Conservation (phyloP, 2,888 invertebrate genomes). For the Notodonta dromedarius region DNA sequence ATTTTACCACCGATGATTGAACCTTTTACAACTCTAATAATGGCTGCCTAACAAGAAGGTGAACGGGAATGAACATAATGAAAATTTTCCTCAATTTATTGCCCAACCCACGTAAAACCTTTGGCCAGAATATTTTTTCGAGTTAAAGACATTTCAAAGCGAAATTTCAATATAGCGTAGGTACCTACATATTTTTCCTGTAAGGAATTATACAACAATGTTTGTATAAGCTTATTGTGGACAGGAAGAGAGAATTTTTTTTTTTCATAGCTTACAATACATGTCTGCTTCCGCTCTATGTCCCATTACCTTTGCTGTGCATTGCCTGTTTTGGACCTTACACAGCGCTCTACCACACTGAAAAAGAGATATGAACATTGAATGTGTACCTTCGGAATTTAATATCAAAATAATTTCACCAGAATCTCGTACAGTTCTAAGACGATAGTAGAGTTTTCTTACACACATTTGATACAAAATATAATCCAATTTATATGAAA, state of each 20-base stretch:
- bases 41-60: conserved; percentile 43
- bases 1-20: conserved; percentile 38
- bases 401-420: conserved; percentile 10
- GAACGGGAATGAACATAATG: conserved; percentile 48
- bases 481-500: conserved; percentile 28
- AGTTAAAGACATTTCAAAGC: conserved; percentile 27
- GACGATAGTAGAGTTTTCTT: conserved; percentile 17
- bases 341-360: too few relatives aligned
- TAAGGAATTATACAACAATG: background rate
- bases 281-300: too few relatives aligned
- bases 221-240: too few relatives aligned
- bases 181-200: background rate
- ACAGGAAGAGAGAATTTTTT: too few relatives aligned
- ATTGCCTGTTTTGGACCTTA: too few relatives aligned
- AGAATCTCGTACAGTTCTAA: conserved; percentile 5
- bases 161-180: conserved; percentile 27
- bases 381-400: too few relatives aligned
- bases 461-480: conserved; percentile 18
- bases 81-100: conserved; percentile 47
- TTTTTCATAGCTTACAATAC: too few relatives aligned
- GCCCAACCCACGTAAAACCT: conserved; percentile 36
- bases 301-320: too few relatives aligned
- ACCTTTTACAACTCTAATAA: conserved; percentile 44
- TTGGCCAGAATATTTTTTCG: conserved; percentile 35
- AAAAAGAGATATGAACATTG: too few relatives aligned